Percentiles rank a stretch among this genome's conserved stretches.
Evolutionary conservation across 2,888 invertebrate species (phyloP).

Genomic region (Leptinotarsa tumamoca): DNA sequence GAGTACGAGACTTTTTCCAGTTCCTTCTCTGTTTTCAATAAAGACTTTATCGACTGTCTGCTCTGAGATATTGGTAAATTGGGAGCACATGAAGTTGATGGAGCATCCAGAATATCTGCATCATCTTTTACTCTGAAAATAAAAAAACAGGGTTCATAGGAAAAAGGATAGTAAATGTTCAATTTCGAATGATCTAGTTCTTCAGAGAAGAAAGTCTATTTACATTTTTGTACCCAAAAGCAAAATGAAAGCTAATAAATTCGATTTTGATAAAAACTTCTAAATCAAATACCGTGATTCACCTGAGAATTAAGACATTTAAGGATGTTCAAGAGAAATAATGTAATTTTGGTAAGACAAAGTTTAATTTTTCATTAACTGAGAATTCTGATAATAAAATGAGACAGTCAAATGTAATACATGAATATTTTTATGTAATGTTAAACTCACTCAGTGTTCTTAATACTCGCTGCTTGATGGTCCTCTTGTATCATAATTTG

Average conservation of each 20-base stretch:
- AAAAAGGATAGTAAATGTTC: neutral
- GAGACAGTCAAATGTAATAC: neutral
- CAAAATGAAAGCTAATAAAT: too few relatives aligned
- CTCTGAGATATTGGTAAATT: conserved; percentile 62
- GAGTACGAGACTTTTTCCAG: conserved; percentile 52
- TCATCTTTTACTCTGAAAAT: conserved; percentile 1
- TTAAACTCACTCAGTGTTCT: conserved; percentile 52
- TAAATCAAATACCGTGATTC: too few relatives aligned
- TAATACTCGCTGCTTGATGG: conserved; percentile 46
- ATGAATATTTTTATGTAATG: too few relatives aligned
- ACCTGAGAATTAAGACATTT: too few relatives aligned
- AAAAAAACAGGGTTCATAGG: neutral
- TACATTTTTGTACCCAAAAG: too few relatives aligned
- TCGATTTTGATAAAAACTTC: too few relatives aligned
- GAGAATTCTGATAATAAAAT: neutral
- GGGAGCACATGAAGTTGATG: conserved; percentile 38
- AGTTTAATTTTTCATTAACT: neutral
- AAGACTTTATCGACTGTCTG: conserved; percentile 63
- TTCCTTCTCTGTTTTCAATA: conserved; percentile 60
- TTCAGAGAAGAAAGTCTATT: too few relatives aligned
- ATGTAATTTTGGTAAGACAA: too few relatives aligned
- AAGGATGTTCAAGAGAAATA: too few relatives aligned
- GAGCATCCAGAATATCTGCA: conserved; percentile 21
- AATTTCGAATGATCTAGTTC: too few relatives aligned
- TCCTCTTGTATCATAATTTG: conserved; percentile 80